These are phyloP conservation scores for Parapristionchus giblindavisi DNA, from an alignment of 2,888 invertebrate species.

Conservation along the genomic window DNA sequence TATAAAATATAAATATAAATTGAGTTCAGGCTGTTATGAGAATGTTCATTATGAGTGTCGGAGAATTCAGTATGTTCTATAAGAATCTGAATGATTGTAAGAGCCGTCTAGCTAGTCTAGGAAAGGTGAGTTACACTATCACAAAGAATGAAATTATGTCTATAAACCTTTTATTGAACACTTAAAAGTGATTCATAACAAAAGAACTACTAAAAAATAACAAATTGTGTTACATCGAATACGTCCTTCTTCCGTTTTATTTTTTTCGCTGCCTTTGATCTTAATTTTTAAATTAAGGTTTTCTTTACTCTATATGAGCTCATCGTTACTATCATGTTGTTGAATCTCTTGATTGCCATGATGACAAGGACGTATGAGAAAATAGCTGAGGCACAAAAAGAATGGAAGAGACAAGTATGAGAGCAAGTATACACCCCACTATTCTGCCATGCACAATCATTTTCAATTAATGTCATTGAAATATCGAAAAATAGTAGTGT, in stretches of 20 bases:
- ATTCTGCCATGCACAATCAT: too few relatives aligned
- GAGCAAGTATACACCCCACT: neutral
- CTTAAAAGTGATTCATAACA: too few relatives aligned
- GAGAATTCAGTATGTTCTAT: constrained; percentile 94
- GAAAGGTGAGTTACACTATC: constrained; percentile 46
- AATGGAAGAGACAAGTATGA: constrained; percentile 88
- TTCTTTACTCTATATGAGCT: constrained; percentile 95
- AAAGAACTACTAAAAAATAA: too few relatives aligned
- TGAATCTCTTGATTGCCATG: constrained; percentile 99
- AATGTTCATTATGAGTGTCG: constrained; percentile 97
- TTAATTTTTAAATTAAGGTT: constrained; percentile 65
- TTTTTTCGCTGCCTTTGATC: neutral
- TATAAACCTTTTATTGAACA: neutral
- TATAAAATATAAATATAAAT: constrained; percentile 74
- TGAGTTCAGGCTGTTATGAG: constrained; percentile 89
- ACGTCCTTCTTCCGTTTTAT: neutral
- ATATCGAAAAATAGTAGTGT: too few relatives aligned
- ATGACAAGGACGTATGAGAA: constrained; percentile 99
- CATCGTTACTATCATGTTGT: constrained; percentile 89
- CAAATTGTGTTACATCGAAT: neutral
- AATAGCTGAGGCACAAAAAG: constrained; percentile 94
- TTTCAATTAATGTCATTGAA: too few relatives aligned
- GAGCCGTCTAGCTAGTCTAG: constrained; percentile 50
- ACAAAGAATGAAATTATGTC: neutral
- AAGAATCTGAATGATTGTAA: constrained; percentile 81